Base-by-base conservation (phyloP, 2,797 vertebrate species). In the Decapterus maruadsi region DNA sequence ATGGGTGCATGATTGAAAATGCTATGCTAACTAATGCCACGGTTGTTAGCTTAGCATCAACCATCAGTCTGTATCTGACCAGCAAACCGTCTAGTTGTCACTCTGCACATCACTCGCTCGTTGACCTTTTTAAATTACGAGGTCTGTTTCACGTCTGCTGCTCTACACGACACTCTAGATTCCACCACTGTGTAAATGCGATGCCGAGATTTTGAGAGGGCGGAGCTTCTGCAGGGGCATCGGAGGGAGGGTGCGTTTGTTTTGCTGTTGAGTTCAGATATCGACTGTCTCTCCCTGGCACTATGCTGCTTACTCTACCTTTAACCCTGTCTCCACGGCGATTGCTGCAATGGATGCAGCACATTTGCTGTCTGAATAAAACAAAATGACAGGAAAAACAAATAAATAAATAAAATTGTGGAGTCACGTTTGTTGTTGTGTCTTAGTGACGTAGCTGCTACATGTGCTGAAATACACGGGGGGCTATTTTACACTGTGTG, bases 301-400 rank as follows among this genome's bases (percentile, higher is more conserved):
- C 20, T 22, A n/a, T n/a, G n/a, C 50, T 51, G 26, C 26, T 26
- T 26, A 22, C 50, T 51, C 50, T 22, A 22, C n/a, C 50, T 51
- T 51, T 84, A 91, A 90, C 86, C 86, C 81, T 72, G 93, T 93
- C 90, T 83, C 90, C 91, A 91, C 92, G 92, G 90, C 86, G 85
- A 92, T 93, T 90, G 83, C 82, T 89, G 91, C 86, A 90, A 87
- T 82, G 4, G 87, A 90, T 90, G 88, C n/a, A n/a, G 90, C 86
- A 91, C 87, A 91, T 91, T 89, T 88, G 69, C 86, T 51, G 72
- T 85, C 89, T 90, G 84, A 90, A 82, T 83, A 90, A 89, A 86
- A 26, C 82, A 89, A 88, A 88, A 88, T 85, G 80, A 80, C 72
- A 34, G 31, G 6, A 34, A 34, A 34, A 64, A 61, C 68, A 68